Percentiles rank a stretch among this genome's conserved stretches.
Conservation (phyloP, 2,888 invertebrate species). For the Crocallis elinguaria region DNA sequence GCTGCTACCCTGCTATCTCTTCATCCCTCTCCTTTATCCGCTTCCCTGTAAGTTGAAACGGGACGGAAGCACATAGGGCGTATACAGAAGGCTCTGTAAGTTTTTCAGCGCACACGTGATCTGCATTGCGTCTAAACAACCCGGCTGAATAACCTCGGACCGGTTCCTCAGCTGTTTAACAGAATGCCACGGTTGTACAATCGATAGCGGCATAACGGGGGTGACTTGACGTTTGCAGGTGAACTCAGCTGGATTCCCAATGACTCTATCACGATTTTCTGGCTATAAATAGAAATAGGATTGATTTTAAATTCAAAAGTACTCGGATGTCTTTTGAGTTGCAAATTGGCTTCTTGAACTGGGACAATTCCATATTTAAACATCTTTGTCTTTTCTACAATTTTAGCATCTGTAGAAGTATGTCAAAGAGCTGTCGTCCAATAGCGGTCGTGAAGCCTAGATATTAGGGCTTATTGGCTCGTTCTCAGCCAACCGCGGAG, state of each 20-base stretch:
- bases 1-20: slow-evolving; percentile 53
- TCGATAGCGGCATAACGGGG: slow-evolving; percentile 72
- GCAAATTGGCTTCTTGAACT: slow-evolving; percentile 15
- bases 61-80: slow-evolving; percentile 65
- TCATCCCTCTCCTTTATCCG: slow-evolving; percentile 34
- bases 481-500: slow-evolving; percentile 20
- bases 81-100: slow-evolving; percentile 65
- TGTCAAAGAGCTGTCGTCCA: slow-evolving; percentile 11
- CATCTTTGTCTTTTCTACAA: slow-evolving; percentile 10
- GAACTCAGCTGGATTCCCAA: slow-evolving; percentile 11
- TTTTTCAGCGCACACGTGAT: slow-evolving; percentile 81
- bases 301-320: slow-evolving; percentile 7
- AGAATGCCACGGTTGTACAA: slow-evolving; percentile 65
- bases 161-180: slow-evolving; percentile 74
- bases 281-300: slow-evolving; percentile 28
- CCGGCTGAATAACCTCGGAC: slow-evolving; percentile 76
- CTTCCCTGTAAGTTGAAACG: slow-evolving; percentile 29
- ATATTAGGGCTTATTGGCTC: slow-evolving; percentile 19
- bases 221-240: slow-evolving; percentile 48
- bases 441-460: slow-evolving; percentile 8
- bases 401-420: slow-evolving; percentile 7
- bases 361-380: slow-evolving; percentile 3
- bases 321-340: slow-evolving; percentile 14
- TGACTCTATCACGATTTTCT: slow-evolving; percentile 11
- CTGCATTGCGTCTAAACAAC: slow-evolving; percentile 84